These are phyloP conservation scores for Rhynchomys soricoides DNA, from an alignment of 2,113 vertebrate genomes.

Conservation along the genomic window DNA sequence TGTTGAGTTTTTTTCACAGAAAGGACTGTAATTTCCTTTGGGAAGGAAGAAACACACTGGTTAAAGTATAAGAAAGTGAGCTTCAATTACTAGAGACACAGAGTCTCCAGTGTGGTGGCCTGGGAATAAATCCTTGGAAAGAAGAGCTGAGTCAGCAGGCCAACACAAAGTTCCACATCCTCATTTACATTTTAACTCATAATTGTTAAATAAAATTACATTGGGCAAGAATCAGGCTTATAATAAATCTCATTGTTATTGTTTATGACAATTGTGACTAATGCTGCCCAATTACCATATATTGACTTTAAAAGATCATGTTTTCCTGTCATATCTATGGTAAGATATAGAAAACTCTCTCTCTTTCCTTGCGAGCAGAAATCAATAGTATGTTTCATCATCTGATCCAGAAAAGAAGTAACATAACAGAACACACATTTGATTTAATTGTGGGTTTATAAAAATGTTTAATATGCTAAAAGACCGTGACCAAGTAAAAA, in stretches of 20 bases:
- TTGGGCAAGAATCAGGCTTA: neutral
- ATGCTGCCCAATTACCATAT: neutral
- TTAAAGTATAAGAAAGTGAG: neutral
- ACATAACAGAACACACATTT: neutral
- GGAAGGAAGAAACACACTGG: neutral
- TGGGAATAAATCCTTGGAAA: neutral
- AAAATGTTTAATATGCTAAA: slow-evolving; percentile 36
- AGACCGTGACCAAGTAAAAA: neutral
- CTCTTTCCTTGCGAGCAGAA: slow-evolving; percentile 50
- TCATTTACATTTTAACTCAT: slow-evolving; percentile 39
- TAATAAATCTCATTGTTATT: neutral
- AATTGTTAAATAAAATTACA: slow-evolving; percentile 67
- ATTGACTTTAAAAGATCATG: slow-evolving; percentile 35
- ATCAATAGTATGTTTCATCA: slow-evolving; percentile 35
- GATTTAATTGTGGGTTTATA: slow-evolving; percentile 41
- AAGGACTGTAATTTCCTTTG: neutral
- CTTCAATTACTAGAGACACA: neutral
- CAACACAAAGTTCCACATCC: neutral
- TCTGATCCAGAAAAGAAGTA: slow-evolving; percentile 29
- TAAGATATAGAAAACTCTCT: slow-evolving; percentile 44
- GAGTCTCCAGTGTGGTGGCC: neutral
- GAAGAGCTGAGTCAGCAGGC: neutral
- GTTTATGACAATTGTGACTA: slow-evolving; percentile 53
- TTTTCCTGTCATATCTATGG: slow-evolving; percentile 26
- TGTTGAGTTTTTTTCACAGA: neutral